Evolutionary conservation across 2,888 invertebrate species (phyloP).

Genomic region (Osedax frankpressi): DNA sequence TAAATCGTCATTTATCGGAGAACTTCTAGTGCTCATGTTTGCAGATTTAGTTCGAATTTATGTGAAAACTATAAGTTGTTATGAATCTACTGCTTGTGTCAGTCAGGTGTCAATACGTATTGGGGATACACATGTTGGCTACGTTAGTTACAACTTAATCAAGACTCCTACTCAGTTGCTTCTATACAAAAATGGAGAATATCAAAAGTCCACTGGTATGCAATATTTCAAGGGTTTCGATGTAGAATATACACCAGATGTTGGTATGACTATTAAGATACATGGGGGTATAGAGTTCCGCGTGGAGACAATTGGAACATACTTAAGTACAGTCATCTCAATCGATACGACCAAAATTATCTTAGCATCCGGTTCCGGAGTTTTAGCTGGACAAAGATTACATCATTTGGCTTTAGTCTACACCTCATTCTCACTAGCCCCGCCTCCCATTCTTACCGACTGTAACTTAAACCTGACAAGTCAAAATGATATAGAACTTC

Average conservation of each 20-base stretch:
- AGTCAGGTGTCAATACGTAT: neutral
- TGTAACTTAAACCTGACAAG: too few species aligned
- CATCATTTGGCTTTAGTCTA: neutral
- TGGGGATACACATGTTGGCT: neutral
- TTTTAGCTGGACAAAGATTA: neutral
- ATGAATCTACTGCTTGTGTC: slow-evolving; percentile 30
- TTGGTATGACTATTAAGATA: neutral
- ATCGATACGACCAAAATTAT: neutral
- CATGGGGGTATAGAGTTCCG: neutral
- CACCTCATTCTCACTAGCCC: neutral
- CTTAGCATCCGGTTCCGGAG: neutral
- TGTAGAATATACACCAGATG: neutral
- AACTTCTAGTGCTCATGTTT: slow-evolving; percentile 28
- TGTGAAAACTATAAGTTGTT: slow-evolving; percentile 31
- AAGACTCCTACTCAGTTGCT: neutral
- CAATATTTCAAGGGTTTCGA: neutral
- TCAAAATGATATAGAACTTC: too few species aligned
- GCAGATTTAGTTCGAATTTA: slow-evolving; percentile 27
- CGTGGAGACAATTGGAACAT: neutral
- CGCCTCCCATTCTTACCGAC: too few species aligned
- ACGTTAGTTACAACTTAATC: neutral
- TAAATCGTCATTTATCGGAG: slow-evolving; percentile 25
- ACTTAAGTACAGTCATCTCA: neutral
- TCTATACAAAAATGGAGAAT: neutral
- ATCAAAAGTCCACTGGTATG: neutral